These are phyloP conservation scores for Limnephilus marmoratus DNA, from an alignment of 2,888 invertebrate species.

Conservation along the genomic window DNA sequence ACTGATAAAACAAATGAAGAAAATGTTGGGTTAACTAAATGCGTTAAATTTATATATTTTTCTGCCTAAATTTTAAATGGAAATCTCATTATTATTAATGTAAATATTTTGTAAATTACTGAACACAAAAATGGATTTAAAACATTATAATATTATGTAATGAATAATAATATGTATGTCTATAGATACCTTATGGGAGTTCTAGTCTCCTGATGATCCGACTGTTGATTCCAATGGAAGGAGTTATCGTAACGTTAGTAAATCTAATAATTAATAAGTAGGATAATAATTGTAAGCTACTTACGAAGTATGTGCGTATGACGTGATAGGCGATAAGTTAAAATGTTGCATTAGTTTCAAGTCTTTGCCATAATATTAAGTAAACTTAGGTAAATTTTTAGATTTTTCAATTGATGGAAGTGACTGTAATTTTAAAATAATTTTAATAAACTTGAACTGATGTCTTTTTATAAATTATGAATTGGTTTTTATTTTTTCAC, in stretches of 20 bases:
- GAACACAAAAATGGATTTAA: background rate
- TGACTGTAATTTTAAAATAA: constrained; percentile 59
- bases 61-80: background rate
- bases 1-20: background rate
- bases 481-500: constrained; percentile 24
- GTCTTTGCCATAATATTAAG: constrained; percentile 63
- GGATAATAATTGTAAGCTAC: background rate
- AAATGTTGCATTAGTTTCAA: constrained; percentile 39
- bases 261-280: background rate
- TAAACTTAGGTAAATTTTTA: constrained; percentile 59
- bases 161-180: background rate
- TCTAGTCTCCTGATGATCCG: constrained; percentile 58
- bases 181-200: constrained; percentile 43
- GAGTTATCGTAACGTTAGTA: background rate
- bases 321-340: constrained; percentile 4
- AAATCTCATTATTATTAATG: background rate
- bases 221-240: background rate
- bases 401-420: constrained; percentile 53
- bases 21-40: background rate
- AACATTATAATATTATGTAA: background rate
- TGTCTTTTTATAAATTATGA: constrained; percentile 52
- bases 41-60: background rate
- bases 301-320: background rate
- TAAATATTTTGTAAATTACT: background rate
- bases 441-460: constrained; percentile 63